A percentile compares a stretch with the other conserved stretches of the same genome.
These are phyloP conservation scores for Metaphire vulgaris DNA, from an alignment of 1,140 invertebrate species.

Conservation along the genomic window DNA sequence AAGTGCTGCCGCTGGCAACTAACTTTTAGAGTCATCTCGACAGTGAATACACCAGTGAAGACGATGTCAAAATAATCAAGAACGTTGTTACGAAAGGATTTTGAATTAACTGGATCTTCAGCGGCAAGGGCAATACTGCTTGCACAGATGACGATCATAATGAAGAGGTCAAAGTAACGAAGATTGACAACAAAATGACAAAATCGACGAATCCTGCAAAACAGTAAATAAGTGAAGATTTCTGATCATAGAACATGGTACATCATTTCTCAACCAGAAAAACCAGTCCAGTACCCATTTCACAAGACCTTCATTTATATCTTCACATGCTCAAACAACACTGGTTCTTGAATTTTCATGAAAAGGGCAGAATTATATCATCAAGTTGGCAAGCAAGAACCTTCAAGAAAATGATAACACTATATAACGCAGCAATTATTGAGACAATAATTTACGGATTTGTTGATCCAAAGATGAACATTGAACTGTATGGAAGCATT, in stretches of 20 bases:
- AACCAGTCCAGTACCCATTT: too few species aligned
- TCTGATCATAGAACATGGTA: too few species aligned
- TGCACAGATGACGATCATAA: constrained; percentile 95
- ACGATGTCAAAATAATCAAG: constrained; percentile 98
- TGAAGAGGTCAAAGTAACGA: constrained; percentile 98
- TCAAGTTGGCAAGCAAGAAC: too few species aligned
- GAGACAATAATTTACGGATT: constrained; percentile 97
- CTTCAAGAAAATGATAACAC: too few species aligned
- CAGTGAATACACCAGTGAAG: constrained; percentile 97
- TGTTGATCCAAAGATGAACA: constrained; percentile 96
- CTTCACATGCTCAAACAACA: too few species aligned
- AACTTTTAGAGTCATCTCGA: constrained; percentile 92
- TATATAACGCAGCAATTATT: too few species aligned
- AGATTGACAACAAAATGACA: constrained; percentile 93
- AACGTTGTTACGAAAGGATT: constrained; percentile 71
- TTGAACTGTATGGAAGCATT: constrained; percentile 98
- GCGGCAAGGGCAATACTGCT: constrained; percentile 97
- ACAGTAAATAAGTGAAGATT: too few species aligned
- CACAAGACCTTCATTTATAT: too few species aligned
- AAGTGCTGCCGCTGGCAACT: too few species aligned
- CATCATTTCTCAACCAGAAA: too few species aligned
- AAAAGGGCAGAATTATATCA: too few species aligned
- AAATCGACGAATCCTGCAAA: constrained; percentile 6
- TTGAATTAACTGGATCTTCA: constrained; percentile 95
- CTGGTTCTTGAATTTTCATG: too few species aligned